phyloP scores from a whole-genome alignment of 2,797 vertebrate genomes.

The Lutjanus argentimaculatus region DNA sequence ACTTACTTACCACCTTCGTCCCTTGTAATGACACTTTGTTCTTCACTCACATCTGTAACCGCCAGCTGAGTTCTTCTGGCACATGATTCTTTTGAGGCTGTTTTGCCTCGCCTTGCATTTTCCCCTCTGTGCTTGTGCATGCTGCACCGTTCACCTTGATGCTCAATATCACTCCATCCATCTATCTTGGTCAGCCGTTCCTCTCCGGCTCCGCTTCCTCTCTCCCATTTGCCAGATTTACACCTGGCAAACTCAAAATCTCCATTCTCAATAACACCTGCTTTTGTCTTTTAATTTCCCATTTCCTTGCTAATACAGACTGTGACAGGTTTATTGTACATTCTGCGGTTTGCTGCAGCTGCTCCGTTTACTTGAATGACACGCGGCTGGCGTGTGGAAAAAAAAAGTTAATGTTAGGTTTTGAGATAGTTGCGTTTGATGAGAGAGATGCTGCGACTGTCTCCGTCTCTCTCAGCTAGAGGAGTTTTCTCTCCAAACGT shows the following conservation, averaged over 20 bases:
- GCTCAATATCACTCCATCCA: conserved; percentile 54
- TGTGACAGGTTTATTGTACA: conserved; percentile 61
- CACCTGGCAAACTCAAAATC: conserved; percentile 54
- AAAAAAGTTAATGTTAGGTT: conserved; percentile 59
- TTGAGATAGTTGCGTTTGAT: conserved; percentile 60
- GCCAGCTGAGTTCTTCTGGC: conserved; percentile 54
- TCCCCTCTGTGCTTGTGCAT: conserved; percentile 19
- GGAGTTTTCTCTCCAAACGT: conserved; percentile 57
- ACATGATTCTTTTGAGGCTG: conserved; percentile 37
- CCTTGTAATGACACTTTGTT: conserved; percentile 48
- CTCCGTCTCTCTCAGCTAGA: conserved; percentile 41
- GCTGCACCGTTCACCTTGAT: conserved; percentile 64
- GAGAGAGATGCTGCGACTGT: conserved; percentile 51
- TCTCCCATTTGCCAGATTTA: conserved; percentile 53
- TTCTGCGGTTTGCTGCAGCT: conserved; percentile 48
- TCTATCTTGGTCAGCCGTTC: conserved; percentile 45
- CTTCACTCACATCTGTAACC: conserved; percentile 56
- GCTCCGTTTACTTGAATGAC: conserved; percentile 53
- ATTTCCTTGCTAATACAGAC: conserved; percentile 36
- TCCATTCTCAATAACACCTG: conserved; percentile 49
- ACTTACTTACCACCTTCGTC: too few species aligned
- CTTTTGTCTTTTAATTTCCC: conserved; percentile 60
- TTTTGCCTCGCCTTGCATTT: conserved; percentile 48
- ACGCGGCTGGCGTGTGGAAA: conserved; percentile 31
- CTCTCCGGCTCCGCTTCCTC: conserved; percentile 18